These are phyloP conservation scores for Avahi laniger DNA, from an alignment of 2,797 vertebrate genomes.

Conservation along the genomic window DNA sequence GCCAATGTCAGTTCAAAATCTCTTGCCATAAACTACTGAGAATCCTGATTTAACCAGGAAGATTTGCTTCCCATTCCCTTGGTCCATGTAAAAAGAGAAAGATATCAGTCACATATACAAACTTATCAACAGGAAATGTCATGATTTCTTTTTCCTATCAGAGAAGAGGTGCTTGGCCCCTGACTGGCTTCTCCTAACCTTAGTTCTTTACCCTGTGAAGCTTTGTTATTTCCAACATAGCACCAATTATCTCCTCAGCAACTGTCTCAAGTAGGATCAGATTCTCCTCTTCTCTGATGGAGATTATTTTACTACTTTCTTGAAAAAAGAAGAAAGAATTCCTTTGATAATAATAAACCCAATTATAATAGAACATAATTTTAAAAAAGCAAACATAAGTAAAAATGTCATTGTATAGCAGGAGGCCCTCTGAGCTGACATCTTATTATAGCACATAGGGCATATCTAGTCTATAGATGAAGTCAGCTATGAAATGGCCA, in stretches of 20 bases:
- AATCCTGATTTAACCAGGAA: neutral
- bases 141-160: neutral
- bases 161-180: neutral
- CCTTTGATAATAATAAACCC: constrained; percentile 19
- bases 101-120: neutral
- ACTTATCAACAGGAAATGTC: neutral
- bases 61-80: neutral
- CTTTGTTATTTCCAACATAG: constrained; percentile 16
- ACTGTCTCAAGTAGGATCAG: neutral
- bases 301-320: neutral
- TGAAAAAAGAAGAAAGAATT: constrained; percentile 4
- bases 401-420: constrained; percentile 24
- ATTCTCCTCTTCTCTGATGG: neutral
- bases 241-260: constrained; percentile 13
- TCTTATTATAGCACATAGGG: neutral
- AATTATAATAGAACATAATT: neutral
- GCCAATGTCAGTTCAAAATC: neutral
- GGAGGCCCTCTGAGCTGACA: neutral
- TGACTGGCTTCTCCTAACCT: neutral
- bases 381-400: constrained; percentile 32
- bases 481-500: constrained; percentile 14
- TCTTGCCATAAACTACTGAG: neutral
- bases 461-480: neutral
- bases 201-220: neutral
- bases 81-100: constrained; percentile 36